phyloP scores from a whole-genome alignment of 2,888 invertebrate species.

The Blera fallax region DNA sequence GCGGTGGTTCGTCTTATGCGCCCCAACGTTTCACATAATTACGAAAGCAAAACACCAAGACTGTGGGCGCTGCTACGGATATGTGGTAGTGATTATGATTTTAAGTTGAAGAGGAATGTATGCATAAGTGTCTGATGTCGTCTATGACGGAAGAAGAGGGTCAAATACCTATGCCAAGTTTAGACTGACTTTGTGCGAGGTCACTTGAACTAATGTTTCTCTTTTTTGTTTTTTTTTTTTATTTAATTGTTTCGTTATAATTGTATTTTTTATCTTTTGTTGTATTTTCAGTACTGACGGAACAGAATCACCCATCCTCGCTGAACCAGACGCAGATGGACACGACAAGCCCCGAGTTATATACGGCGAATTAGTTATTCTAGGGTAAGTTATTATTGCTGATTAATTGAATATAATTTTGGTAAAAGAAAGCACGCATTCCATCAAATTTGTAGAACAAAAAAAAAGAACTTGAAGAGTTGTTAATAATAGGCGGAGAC shows the following conservation, averaged over 20 bases:
- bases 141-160: slow-evolving; percentile 55
- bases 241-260: slow-evolving; percentile 37
- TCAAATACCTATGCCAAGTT: slow-evolving; percentile 64
- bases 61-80: neutral
- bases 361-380: slow-evolving; percentile 96
- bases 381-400: slow-evolving; percentile 87
- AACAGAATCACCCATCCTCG: slow-evolving; percentile 89
- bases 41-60: slow-evolving; percentile 30
- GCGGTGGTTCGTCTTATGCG: slow-evolving; percentile 7
- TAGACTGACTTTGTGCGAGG: slow-evolving; percentile 30
- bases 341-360: slow-evolving; percentile 92
- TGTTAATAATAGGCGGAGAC: neutral
- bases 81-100: slow-evolving; percentile 42
- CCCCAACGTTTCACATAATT: slow-evolving; percentile 26
- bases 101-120: slow-evolving; percentile 5
- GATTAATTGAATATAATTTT: neutral
- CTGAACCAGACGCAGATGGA: slow-evolving; percentile 88
- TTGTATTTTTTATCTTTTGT: slow-evolving; percentile 39
- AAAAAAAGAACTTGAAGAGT: neutral
- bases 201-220: slow-evolving; percentile 31
- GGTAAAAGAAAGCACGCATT: neutral
- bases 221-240: slow-evolving; percentile 2
- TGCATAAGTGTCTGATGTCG: slow-evolving; percentile 55
- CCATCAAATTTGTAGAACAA: neutral
- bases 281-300: slow-evolving; percentile 84